Evolutionary conservation across 1,140 invertebrate species (phyloP), one percentile per base, ranked within the genome.

Genomic region (Agrypnia vestita): DNA sequence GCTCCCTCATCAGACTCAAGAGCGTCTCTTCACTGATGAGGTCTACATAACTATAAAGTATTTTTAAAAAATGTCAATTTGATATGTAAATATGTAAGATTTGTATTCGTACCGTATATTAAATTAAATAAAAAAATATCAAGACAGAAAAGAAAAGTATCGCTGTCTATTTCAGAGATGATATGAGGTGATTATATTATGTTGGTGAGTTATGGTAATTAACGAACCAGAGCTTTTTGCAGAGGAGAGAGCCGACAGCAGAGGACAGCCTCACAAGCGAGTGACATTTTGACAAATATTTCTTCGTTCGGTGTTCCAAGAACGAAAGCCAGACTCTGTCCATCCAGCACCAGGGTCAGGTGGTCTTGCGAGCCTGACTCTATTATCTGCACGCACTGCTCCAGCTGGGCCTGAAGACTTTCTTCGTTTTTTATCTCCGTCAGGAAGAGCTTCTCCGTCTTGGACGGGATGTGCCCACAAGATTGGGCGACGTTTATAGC

Each of bases 241-340:
- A 96, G 87, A 0, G 96, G 96, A 35, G 96, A 95, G 78, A 96
- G 89, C 80, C 96, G 89, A 84, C 95, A 96, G 84, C 95, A 96
- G 10, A 95, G 88, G 0, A 96, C 94, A 0, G 94, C 91, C 8
- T 90, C 89, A 82, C 94, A 95, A 56, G 89, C 86, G 61, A 92
- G 86, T 4, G 91, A 89, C 4, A 95, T 87, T 0, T 91, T 89
- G 0, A 84, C 90, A 85, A 82, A 95, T 85, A 49, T 90, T 72
- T 72, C 88, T 85, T 72, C 90, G 81, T 76, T 82, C 78, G 87
- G 51, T 84, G 87, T 86, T 85, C 90, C 87, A 10, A 94, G 85
- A 4, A 92, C 89, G 12, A 89, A 80, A 35, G 84, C 84, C 78
- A 95, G 87, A 81, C 91, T 92, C 8, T 85, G 84, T 0, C 93